These are phyloP conservation scores for Sminthopsis crassicaudata DNA, from an alignment of 2,113 vertebrate species.

Conservation along the genomic window DNA sequence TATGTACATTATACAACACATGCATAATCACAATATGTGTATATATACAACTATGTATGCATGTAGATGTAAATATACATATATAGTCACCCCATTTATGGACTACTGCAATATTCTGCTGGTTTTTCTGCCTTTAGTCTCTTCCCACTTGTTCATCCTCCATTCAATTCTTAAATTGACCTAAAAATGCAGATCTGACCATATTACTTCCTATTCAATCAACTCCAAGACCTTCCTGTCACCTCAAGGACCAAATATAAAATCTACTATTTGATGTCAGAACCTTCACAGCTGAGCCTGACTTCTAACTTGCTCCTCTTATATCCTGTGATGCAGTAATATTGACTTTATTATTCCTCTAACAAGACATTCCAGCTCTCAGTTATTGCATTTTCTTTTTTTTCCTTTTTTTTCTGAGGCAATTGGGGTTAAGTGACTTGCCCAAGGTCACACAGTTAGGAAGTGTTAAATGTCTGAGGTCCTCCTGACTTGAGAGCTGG, in stretches of 20 bases:
- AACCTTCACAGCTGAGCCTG: not conserved
- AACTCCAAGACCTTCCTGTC: not conserved
- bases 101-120: not conserved
- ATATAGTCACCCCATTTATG: not conserved
- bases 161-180: not conserved
- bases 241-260: not conserved
- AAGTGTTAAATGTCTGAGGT: too few species aligned
- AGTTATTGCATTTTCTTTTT: too few species aligned
- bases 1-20: too few species aligned
- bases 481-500: too few species aligned
- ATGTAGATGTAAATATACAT: too few species aligned
- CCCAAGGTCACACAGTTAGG: too few species aligned
- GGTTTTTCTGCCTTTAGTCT: not conserved
- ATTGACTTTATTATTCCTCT: not conserved
- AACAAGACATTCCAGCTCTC: not conserved
- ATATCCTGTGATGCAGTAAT: not conserved
- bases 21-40: too few species aligned
- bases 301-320: not conserved
- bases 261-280: not conserved
- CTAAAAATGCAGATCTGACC: not conserved
- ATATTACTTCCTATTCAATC: not conserved
- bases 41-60: too few species aligned
- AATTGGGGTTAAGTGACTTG: too few species aligned
- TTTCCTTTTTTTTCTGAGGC: too few species aligned
- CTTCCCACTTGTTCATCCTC: not conserved